Evolutionary conservation across 2,113 vertebrate species (phyloP).

Genomic region (Oceanodroma tethys): DNA sequence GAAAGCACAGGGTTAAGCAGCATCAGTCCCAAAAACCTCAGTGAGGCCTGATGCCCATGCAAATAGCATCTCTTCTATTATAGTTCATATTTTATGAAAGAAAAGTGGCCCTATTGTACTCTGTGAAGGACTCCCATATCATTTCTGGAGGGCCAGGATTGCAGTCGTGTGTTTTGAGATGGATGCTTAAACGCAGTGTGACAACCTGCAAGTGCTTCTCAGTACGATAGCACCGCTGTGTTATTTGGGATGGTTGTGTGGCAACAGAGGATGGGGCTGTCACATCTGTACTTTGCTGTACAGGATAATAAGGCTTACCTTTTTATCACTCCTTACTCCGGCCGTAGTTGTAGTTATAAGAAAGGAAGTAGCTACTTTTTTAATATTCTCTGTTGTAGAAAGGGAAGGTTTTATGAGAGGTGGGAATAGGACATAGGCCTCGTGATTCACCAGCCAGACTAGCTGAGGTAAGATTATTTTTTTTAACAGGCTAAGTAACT

Average conservation of each 20-base stretch:
- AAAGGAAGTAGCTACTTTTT: neutral
- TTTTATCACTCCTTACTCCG: neutral
- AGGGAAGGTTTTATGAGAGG: neutral
- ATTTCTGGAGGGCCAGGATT: neutral
- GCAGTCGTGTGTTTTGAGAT: neutral
- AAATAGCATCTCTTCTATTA: neutral
- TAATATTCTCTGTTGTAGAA: neutral
- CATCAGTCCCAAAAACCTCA: neutral
- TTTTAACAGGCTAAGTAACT: neutral
- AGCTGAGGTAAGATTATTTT: neutral
- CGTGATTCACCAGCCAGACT: neutral
- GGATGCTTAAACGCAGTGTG: neutral
- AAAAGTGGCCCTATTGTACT: neutral
- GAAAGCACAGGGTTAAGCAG: fast-evolving
- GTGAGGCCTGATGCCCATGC: neutral
- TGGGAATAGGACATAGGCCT: neutral
- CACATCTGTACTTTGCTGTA: neutral
- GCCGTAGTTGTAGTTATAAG: neutral
- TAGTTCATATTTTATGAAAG: neutral
- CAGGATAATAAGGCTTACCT: neutral
- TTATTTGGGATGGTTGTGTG: neutral
- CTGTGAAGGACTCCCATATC: neutral
- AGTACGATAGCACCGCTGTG: neutral
- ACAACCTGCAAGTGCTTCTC: neutral
- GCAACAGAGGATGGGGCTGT: neutral